Evolutionary conservation across 2,888 invertebrate species (phyloP), one percentile per base, ranked within the genome.

Genomic region (Tetranychus piercei): DNA sequence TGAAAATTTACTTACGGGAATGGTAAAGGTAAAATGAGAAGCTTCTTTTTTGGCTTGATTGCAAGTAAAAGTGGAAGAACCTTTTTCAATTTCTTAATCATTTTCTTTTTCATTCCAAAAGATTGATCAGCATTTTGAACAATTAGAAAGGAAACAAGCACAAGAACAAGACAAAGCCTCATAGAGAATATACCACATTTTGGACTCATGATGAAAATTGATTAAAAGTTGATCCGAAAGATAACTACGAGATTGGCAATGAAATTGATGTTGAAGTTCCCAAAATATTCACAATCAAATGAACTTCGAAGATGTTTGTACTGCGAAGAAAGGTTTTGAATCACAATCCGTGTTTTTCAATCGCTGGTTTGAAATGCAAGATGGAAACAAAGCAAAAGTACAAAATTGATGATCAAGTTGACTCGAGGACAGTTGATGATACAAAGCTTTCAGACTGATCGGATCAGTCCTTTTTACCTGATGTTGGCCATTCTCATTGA

Each of bases 21-120:
- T n/a, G 69, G 69, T 11, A 69, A 23, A 11, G 69, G 69, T 23
- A 69, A 69, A 22, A 69, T 69, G n/a, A 69, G 22, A 4, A 69
- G 34, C 69, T 69, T 69, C 20, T 69, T 69, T 22, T 69, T 69
- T 69, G 69, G 69, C 20, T 69, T 69, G 22, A 69, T 69, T 11
- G 69, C 69, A 22, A 69, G 69, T 69, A 69, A 22, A 11, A 69
- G 34, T 11, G 69, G 69, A 20, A 69, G 69, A 20, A 69, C 34
- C 11, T 69, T 69, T 69, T 69, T 69, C 34, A 69, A 69, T 23
- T 69, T 69, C 34, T 69, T 69, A 69, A 69, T 20, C 69, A 69
- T 69, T 23, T 69, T 69, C 22, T 69, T 69, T 22, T 69, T 69
- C 69, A 69, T 69, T 22, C 69, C 69, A 23, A 23, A 23, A 69